Evolutionary conservation across 64 coral and sea anemone species (phyloP), one percentile per base, ranked within the genome.

Genomic region (Dendronephthya gigantea): DNA sequence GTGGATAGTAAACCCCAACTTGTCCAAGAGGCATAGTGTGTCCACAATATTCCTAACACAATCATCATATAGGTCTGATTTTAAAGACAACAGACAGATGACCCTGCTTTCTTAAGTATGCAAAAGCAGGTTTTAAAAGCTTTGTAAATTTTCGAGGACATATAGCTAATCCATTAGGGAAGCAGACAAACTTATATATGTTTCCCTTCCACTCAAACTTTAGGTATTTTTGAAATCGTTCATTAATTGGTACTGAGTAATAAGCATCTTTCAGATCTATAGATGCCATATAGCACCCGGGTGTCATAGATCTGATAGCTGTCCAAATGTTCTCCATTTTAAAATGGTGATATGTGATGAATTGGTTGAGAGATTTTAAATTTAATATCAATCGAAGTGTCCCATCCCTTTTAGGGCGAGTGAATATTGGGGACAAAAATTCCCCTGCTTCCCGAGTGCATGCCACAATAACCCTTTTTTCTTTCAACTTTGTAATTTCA

Each of bases 231-330:
- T 39, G 72, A 29, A 35, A 29, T 15, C 9, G 9, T 79, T 34
- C 0, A 4, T 33, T 29, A 19, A 79, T 79, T 4, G 72, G 30
- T 1, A 79, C 36, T 9, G 72, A 79, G 36, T 79, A 79, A 39
- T 79, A 79, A 12, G 72, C 72, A 79, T 79, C 72, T 79, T 79
- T 79, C 30, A 79, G 10, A 19, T 36, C 36, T 10, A 79, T 79
- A 12, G 32, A 31, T 34, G 11, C 72, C 72, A 79, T 79, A 19
- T 35, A 79, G 22, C 72, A 79, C 9, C 36, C 37, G 10, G 9
- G 9, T 19, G 34, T 8, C 31, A 79, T 39, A 11, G 36, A 19
- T 39, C 36, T 79, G 9, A 79, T 79, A 16, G 36, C 36, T 34
- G 72, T 79, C 10, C 13, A 35, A 12, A 79, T 29, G 9, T 29